Percentiles rank a stretch among this genome's conserved stretches.
Conservation (phyloP, 1,140 invertebrate genomes). For the Drosophila lini region DNA sequence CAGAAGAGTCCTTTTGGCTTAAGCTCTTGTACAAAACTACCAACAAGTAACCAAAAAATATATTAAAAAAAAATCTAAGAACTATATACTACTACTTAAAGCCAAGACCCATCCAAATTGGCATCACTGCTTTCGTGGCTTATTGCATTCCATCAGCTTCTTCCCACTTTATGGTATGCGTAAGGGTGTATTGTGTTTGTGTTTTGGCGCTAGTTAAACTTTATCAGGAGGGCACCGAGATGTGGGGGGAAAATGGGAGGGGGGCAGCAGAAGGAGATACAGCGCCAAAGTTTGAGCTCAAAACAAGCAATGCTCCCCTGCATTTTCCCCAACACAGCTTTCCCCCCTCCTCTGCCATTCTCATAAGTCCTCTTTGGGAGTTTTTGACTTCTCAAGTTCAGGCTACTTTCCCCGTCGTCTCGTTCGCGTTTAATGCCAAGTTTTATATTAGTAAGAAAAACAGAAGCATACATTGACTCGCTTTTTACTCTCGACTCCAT, state of each 20-base stretch:
- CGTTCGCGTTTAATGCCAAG: conserved; percentile 67
- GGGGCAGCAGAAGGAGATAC: conserved; percentile 31
- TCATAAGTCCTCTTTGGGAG: conserved; percentile 75
- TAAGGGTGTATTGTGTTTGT: conserved; percentile 47
- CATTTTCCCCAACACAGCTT: not conserved
- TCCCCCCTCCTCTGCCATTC: conserved; percentile 29
- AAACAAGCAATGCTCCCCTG: conserved; percentile 42
- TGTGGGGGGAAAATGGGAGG: not conserved
- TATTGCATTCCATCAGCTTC: conserved; percentile 46
- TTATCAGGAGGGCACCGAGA: conserved; percentile 58
- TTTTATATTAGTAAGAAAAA: conserved; percentile 73
- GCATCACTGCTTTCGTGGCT: conserved; percentile 18
- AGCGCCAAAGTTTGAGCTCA: conserved; percentile 60
- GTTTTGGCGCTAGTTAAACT: conserved; percentile 75
- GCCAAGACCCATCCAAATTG: not conserved
- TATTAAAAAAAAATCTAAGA: not conserved
- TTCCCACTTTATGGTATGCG: conserved; percentile 43
- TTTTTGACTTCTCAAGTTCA: conserved; percentile 82
- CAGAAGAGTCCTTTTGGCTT: too few relatives aligned
- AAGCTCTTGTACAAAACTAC: too few relatives aligned
- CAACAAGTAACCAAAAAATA: not conserved
- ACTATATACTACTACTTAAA: not conserved
- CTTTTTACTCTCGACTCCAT: conserved; percentile 37
- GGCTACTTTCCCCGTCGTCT: conserved; percentile 36
- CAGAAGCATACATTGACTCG: conserved; percentile 49